A percentile compares a stretch with the other conserved stretches of the same genome.
Evolutionary conservation across 23 tunicate genomes (phyloP).

Genomic region (Ascidia mentula): DNA sequence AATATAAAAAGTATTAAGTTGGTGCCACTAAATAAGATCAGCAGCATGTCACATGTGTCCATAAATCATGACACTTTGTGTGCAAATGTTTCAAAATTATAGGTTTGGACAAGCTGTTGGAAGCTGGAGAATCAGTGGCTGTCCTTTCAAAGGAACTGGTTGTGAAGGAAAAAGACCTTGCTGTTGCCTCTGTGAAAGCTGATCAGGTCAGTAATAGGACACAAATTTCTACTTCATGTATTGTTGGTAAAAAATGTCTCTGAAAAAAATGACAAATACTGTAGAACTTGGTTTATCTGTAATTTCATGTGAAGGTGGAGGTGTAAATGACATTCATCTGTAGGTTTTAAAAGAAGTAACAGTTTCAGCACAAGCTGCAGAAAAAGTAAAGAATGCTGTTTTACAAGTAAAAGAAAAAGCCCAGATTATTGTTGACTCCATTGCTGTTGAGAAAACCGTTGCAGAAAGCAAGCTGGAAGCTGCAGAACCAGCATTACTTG

Average conservation of each 20-base stretch:
- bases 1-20: too few relatives aligned
- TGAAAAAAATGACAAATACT: too few relatives aligned
- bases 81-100: not conserved
- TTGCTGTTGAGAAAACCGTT: slow-evolving; percentile 75
- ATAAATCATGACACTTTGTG: too few relatives aligned
- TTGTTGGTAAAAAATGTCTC: too few relatives aligned
- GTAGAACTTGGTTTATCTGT: too few relatives aligned
- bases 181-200: slow-evolving; percentile 91
- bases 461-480: slow-evolving; percentile 90
- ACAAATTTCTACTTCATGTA: not conserved
- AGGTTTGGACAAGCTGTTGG: slow-evolving; percentile 95
- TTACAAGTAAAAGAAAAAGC: slow-evolving; percentile 94
- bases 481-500: slow-evolving; percentile 95
- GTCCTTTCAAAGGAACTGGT: slow-evolving; percentile 91
- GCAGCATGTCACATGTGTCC: not conserved
- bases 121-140: slow-evolving; percentile 94
- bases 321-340: not conserved
- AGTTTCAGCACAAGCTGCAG: slow-evolving; percentile 92
- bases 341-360: slow-evolving; percentile 97
- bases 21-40: not conserved
- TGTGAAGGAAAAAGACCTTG: slow-evolving; percentile 91
- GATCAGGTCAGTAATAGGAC: slow-evolving; percentile 45
- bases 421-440: slow-evolving; percentile 91
- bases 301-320: not conserved
- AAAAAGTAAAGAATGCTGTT: slow-evolving; percentile 93